phyloP scores from a whole-genome alignment of 1,140 invertebrate species.

The Octopus sinensis region DNA sequence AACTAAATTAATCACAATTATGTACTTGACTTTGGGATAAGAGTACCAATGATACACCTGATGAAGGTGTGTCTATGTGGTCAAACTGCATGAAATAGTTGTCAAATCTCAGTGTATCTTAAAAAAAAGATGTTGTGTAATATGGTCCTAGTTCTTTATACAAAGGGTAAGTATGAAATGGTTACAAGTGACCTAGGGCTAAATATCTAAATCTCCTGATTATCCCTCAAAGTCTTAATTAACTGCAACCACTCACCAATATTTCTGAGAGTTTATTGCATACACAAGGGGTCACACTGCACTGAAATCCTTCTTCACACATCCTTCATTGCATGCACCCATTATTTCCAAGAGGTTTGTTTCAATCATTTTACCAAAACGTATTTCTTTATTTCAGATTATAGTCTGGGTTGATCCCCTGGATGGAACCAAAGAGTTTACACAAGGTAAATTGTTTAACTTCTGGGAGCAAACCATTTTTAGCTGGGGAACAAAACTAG shows the following conservation, averaged over 20 bases:
- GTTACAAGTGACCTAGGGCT: no score
- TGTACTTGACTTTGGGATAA: no score
- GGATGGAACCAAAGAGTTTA: slow-evolving; percentile 93
- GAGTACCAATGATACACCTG: no score
- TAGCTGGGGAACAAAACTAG: no score
- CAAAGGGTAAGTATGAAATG: no score
- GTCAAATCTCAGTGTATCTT: no score
- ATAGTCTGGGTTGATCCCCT: slow-evolving; percentile 98
- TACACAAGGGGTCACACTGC: not conserved
- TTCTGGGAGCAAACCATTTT: no score
- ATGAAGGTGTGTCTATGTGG: no score
- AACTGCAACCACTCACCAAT: not conserved
- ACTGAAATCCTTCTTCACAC: not conserved
- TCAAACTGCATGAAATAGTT: no score
- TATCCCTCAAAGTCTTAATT: not conserved
- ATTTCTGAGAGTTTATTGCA: not conserved
- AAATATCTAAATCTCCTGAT: not conserved
- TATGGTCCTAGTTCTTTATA: no score
- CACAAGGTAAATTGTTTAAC: slow-evolving; percentile 66
- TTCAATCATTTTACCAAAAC: not conserved
- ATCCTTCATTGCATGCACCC: not conserved
- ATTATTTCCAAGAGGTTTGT: not conserved
- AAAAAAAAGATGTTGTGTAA: no score
- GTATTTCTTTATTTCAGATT: slow-evolving; percentile 56
- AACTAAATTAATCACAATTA: no score